Conservation (phyloP, 2,797 vertebrate species). For the Cichlasoma orientale region DNA sequence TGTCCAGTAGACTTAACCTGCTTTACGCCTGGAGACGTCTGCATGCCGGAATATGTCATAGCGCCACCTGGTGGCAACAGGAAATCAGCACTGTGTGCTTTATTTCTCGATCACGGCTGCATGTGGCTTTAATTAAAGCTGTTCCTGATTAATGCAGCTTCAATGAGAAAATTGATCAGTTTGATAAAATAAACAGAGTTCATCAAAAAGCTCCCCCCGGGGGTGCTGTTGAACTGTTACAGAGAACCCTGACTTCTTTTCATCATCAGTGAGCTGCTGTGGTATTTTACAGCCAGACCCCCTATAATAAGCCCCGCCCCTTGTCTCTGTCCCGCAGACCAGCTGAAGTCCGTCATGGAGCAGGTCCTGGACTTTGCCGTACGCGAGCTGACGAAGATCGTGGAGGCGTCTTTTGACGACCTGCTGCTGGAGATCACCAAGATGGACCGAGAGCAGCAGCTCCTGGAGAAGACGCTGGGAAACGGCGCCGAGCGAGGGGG, state of each 20-base stretch:
- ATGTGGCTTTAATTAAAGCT: not conserved
- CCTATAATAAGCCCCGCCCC: not conserved
- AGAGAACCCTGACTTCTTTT: not conserved
- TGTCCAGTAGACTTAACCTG: too few species aligned
- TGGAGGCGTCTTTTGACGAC: constrained; percentile 83
- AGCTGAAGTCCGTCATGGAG: constrained; percentile 82
- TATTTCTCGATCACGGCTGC: not conserved
- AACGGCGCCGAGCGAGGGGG: not conserved
- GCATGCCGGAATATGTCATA: too few species aligned
- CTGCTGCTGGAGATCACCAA: constrained; percentile 82
- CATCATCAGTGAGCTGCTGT: too few species aligned
- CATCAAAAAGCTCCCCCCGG: not conserved
- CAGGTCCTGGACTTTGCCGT: constrained; percentile 80
- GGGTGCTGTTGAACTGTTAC: not conserved
- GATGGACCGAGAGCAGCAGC: constrained; percentile 76
- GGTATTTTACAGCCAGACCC: not conserved
- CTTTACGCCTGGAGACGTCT: too few species aligned
- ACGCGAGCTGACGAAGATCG: constrained; percentile 80
- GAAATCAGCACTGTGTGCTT: too few species aligned
- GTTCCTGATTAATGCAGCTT: too few species aligned
- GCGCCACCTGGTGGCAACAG: too few species aligned
- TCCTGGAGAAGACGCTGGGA: constrained; percentile 66
- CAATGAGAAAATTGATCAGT: too few species aligned
- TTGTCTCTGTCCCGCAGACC: constrained; percentile 62
- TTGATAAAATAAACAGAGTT: too few species aligned